Evolutionary conservation across 1,140 invertebrate species (phyloP).

Genomic region (Proales similis): DNA sequence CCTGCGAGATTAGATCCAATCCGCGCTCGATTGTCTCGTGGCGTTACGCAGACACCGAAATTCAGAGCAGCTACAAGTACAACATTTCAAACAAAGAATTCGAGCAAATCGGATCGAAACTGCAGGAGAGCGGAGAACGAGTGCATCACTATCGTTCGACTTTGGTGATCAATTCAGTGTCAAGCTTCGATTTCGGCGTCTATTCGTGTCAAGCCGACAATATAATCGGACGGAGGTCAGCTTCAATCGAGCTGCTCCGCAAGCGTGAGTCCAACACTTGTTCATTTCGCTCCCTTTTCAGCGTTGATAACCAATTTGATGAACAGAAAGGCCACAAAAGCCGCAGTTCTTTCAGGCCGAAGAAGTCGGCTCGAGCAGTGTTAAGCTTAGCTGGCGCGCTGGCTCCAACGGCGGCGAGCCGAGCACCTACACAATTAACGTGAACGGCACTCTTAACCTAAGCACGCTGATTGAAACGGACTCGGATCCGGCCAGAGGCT

Average conservation of each 20-base stretch:
- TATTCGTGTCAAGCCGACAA: constrained; percentile 27
- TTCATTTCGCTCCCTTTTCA: too few species aligned
- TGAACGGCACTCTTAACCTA: constrained; percentile 14
- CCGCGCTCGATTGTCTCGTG: constrained; percentile 30
- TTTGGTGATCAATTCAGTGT: constrained; percentile 23
- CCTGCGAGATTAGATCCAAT: constrained; percentile 27
- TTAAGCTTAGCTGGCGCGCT: constrained; percentile 8
- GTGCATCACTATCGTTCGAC: constrained; percentile 7
- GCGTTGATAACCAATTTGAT: too few species aligned
- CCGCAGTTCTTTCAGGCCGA: constrained; percentile 1
- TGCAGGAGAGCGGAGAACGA: constrained; percentile 5
- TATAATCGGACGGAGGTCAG: constrained; percentile 21
- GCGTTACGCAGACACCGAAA: constrained; percentile 13
- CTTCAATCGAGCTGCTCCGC: constrained; percentile 3
- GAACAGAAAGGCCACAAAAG: constrained; percentile 20
- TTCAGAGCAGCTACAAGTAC: constrained; percentile 20
- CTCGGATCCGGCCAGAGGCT: too few species aligned
- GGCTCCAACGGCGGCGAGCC: constrained; percentile 25
- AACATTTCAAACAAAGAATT: constrained; percentile 24
- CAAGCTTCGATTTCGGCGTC: constrained; percentile 22
- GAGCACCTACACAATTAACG: constrained; percentile 12
- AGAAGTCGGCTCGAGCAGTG: background rate
- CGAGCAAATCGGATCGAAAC: constrained; percentile 1
- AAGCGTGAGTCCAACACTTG: constrained; percentile 34
- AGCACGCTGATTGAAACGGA: constrained; percentile 25